These are phyloP conservation scores for Odontomachus brunneus DNA, from an alignment of 1,140 invertebrate species.

Conservation along the genomic window DNA sequence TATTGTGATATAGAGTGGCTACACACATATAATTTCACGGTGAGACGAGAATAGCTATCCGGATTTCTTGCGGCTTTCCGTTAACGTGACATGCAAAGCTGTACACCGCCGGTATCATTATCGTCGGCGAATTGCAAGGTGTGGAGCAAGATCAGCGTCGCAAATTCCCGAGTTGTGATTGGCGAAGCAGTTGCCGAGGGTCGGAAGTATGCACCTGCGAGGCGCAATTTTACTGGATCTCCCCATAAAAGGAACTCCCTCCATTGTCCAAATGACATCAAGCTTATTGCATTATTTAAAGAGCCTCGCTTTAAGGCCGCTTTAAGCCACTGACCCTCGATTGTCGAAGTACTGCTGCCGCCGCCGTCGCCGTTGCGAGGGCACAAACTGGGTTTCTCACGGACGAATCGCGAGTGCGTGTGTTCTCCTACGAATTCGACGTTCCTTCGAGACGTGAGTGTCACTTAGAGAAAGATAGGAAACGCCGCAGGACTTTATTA, in stretches of 20 bases:
- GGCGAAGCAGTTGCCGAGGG: slow-evolving; percentile 54
- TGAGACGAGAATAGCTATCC: neutral
- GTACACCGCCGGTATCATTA: slow-evolving; percentile 30
- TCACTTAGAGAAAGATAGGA: neutral
- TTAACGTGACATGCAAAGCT: slow-evolving; percentile 21
- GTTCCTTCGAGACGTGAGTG: slow-evolving; percentile 4
- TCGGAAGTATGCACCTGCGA: slow-evolving; percentile 63
- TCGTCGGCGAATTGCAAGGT: slow-evolving; percentile 17
- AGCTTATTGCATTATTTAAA: slow-evolving; percentile 85
- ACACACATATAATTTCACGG: neutral
- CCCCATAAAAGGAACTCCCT: slow-evolving; percentile 75
- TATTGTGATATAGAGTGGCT: neutral
- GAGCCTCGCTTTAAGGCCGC: slow-evolving; percentile 79
- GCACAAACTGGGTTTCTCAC: slow-evolving; percentile 34
- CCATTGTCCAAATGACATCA: slow-evolving; percentile 84
- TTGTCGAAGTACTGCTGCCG: slow-evolving; percentile 52
- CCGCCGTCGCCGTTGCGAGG: neutral
- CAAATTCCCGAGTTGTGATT: slow-evolving; percentile 62
- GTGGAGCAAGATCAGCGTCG: neutral
- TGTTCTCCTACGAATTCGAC: neutral
- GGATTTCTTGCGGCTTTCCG: slow-evolving; percentile 2
- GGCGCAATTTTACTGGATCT: slow-evolving; percentile 76
- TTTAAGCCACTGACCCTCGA: slow-evolving; percentile 73
- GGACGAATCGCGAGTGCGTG: neutral
- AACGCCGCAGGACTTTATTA: neutral